These are phyloP conservation scores for Leptura quadrifasciata DNA, from an alignment of 2,888 invertebrate species.

Conservation along the genomic window DNA sequence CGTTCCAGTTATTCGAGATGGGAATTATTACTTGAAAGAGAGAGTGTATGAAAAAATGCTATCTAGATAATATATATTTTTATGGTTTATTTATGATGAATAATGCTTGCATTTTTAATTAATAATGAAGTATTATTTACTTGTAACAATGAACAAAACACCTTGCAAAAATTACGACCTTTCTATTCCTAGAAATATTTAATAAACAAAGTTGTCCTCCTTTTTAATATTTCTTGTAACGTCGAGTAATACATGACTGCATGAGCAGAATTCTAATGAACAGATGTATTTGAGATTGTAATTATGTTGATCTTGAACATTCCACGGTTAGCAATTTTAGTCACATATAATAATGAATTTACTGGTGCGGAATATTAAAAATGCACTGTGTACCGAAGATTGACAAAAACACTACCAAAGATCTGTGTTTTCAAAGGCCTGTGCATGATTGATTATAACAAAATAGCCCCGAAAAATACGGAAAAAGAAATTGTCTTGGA, in stretches of 20 bases:
- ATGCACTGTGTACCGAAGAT: too few relatives aligned
- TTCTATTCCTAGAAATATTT: neutral
- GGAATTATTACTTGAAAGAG: too few relatives aligned
- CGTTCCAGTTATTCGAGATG: too few relatives aligned
- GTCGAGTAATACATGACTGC: neutral
- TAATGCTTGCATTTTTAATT: too few relatives aligned
- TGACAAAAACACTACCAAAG: too few relatives aligned
- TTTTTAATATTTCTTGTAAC: neutral
- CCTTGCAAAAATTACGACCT: neutral
- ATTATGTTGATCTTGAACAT: neutral
- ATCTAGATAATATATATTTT: too few relatives aligned
- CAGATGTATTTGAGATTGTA: neutral
- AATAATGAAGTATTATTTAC: neutral
- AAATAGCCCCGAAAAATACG: too few relatives aligned
- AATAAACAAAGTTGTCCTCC: constrained; percentile 7
- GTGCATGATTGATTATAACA: too few relatives aligned
- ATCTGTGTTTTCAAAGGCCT: too few relatives aligned
- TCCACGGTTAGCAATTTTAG: neutral
- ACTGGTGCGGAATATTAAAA: neutral
- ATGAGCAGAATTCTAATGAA: neutral
- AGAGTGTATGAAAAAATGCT: too few relatives aligned
- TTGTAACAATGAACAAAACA: neutral
- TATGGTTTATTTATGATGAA: too few relatives aligned
- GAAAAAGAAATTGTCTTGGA: too few relatives aligned
- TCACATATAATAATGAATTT: neutral